Conservation (phyloP, 2,113 vertebrate species). For the Scalopus aquaticus region DNA sequence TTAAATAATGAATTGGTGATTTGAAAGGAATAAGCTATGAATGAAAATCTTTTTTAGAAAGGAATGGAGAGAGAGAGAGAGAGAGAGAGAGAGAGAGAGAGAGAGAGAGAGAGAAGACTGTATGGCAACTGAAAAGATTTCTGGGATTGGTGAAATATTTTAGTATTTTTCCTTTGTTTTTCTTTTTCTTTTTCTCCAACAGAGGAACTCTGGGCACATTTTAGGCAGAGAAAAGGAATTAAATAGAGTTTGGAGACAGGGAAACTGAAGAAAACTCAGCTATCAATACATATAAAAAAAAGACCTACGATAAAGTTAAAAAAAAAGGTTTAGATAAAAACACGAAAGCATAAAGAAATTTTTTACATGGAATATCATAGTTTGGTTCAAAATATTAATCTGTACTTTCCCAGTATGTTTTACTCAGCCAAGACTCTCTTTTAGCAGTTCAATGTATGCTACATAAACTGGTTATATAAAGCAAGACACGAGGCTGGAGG, state of each 20-base stretch:
- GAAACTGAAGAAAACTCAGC: background rate
- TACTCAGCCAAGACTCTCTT: constrained; percentile 51
- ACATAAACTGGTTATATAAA: constrained; percentile 52
- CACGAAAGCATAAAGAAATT: background rate
- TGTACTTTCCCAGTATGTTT: constrained; percentile 42
- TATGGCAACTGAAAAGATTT: background rate
- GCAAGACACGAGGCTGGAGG: constrained; percentile 72
- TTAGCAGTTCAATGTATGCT: constrained; percentile 72
- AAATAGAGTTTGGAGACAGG: background rate
- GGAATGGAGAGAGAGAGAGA: too few relatives aligned
- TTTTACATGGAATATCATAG: background rate
- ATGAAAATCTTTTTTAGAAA: background rate
- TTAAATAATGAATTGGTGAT: background rate
- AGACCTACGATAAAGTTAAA: constrained; percentile 1
- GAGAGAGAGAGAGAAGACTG: too few relatives aligned
- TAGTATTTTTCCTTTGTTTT: background rate
- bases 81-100: too few relatives aligned
- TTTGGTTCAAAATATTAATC: background rate
- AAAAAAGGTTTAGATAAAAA: constrained; percentile 53
- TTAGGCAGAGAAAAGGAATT: constrained; percentile 8
- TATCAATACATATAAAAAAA: background rate
- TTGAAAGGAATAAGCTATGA: background rate
- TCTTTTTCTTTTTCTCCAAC: background rate
- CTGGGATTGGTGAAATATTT: background rate
- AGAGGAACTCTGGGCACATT: background rate